Evolutionary conservation across 2,113 vertebrate genomes (phyloP), one percentile per base, ranked within the genome.

Genomic region (Macquaria ambigua): DNA sequence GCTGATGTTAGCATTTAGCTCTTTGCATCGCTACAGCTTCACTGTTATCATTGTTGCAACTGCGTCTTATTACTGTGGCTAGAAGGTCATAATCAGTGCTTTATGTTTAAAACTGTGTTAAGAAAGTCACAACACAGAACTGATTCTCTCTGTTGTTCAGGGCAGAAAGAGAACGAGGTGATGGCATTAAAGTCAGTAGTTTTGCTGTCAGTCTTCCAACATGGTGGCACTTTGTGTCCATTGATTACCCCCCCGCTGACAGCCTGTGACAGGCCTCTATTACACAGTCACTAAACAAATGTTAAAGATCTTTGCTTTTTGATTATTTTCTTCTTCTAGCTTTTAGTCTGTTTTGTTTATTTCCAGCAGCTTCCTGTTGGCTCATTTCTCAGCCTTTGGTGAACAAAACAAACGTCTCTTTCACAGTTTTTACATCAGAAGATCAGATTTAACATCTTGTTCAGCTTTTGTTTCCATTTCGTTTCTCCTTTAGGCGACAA

Each of bases 131-230:
- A 14, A 37, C 48, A 67, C 20, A 41, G 2, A 43, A 8, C 7
- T 25, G 21, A 46, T n/a, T 59, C 14, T 14, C 41, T 25, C 2
- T 7, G 18, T 21, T 53, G 7, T 53, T 53, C 3, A 8, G 20
- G 52, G 8, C 52, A 53, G n/a, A 43, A 25, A 25, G 14, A 23
- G 20, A 18, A 43, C 1, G 5, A 39, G 41, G 68, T 63, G 48
- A 46, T 55, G 34, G 1, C n/a, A 18, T 59, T 58, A 6, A 46
- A 73, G 53, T 72, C 28, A 4, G 31, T n/a, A 14, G 25, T 75
- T 43, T 53, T 55, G 34, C 64, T 76, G 63, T 70, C 64, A 70
- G 46, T 46, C 28, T 34, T 53, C 20, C 52, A 53, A 41, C 43
- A 81, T 14, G 53, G 61, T 1, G 16, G 62, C 62, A 9, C 55